Base-by-base conservation (phyloP, 1,140 invertebrate genomes). In the Heliconius melpomene region DNA sequence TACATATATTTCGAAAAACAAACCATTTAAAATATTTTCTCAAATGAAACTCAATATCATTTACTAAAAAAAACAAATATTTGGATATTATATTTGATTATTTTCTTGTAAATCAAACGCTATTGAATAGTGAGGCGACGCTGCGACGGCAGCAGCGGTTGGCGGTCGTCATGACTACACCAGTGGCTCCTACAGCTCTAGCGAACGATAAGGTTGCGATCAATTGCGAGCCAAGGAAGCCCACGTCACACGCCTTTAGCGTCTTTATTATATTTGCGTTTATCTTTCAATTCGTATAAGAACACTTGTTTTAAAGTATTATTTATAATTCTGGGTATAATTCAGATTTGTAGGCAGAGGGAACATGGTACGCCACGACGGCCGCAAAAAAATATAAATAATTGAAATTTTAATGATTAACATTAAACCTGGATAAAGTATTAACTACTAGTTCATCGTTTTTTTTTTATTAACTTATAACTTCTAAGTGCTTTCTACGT, bases 141-240 rank as follows among this genome's bases (percentile, higher is more conserved):
- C 75, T 82, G 84, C 74, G 89, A 82, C 90, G 90, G 88, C 88
- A 85, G 84, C 87, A 85, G 83, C 85, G 84, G 81, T 83, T 85
- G 90, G 85, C 89, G 90, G 89, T 91, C 86, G 85, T 84, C 89
- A 92, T 92, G 89, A 84, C 90, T 85, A 91, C 87, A 83, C 79
- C 82, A 80, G 85, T 83, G 85, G 83, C 86, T 85, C 84, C 80
- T 84, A 79, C 83, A 83, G 85, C 83, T 82, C 80, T 79, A 83
- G 60, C 60, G 60, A 84, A 80, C 73, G 79, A 84, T 79, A 23
- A 82, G 83, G 82, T 82, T 73, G 77, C 90, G 89, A 92, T 92
- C 88, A 92, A 90, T 90, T 85, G 79, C 80, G 80, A 81, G 82
- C 85, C 72, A 79, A 91, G 90, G 88, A 89, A 88, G 81, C 85